phyloP scores from a whole-genome alignment of 2,888 invertebrate species.

The Mythimna vitellina region DNA sequence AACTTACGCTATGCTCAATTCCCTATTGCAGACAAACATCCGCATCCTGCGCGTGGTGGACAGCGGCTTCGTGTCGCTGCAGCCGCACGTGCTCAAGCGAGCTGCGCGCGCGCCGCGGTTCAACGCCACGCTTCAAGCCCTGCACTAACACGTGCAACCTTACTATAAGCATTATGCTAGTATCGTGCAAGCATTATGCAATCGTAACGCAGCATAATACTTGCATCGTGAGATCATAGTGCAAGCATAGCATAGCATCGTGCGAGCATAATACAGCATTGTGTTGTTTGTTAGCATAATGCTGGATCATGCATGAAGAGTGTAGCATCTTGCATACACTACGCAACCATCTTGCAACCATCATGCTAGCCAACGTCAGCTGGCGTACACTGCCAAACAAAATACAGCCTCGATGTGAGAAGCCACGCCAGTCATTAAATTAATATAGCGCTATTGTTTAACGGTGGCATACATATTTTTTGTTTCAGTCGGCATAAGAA shows the following conservation, averaged over 20 bases:
- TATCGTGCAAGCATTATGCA: background rate
- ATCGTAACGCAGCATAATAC: background rate
- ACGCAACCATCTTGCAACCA: background rate
- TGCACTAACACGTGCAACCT: constrained; percentile 58
- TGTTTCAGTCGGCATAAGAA: background rate
- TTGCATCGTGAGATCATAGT: background rate
- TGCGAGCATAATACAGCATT: background rate
- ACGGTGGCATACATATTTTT: constrained; percentile 18
- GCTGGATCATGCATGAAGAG: background rate
- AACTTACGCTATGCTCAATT: background rate
- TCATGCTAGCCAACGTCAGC: constrained; percentile 4
- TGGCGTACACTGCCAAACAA: constrained; percentile 52
- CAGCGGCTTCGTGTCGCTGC: constrained; percentile 83
- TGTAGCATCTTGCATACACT: background rate
- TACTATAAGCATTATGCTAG: background rate
- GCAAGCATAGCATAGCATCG: background rate
- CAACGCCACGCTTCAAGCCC: constrained; percentile 75
- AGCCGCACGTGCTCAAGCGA: constrained; percentile 82
- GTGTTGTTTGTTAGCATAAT: background rate
- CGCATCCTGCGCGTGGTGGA: constrained; percentile 92
- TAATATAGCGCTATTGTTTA: constrained; percentile 5
- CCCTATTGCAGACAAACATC: constrained; percentile 90
- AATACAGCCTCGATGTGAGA: constrained; percentile 25
- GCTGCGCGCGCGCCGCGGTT: constrained; percentile 69
- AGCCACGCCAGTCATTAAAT: background rate